Base-by-base conservation (phyloP, 2,888 invertebrate species). In the Meiosimyza platycephala region DNA sequence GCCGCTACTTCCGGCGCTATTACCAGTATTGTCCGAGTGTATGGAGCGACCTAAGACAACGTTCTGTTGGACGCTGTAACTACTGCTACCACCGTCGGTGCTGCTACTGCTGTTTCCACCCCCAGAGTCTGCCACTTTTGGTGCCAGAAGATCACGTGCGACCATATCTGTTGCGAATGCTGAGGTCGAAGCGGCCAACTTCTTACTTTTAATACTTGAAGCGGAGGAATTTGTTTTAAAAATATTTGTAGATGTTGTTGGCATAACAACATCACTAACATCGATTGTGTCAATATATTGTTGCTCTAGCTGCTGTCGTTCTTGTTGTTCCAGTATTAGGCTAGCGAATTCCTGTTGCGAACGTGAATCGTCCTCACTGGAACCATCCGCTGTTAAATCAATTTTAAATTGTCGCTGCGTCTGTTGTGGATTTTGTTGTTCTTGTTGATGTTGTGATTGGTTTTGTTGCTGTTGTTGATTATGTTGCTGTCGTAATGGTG, bases 251-350 rank as follows among this genome's bases (percentile, higher is more conserved):
- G 77, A 67, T 72, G 76, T 76, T 70, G 76, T 77, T 64, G 77
- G 71, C 72, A 72, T 74, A 16, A 66, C 65, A 64, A 51, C 55
- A 64, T 72, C 74, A 16, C 63, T 18, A 64, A 12, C 51, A 64
- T 57, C 65, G 48, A 12, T n/a, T 13, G 28, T 54, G 13, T 57
- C 47, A 28, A 47, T 51, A 59, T 73, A 75, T 64, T 72, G 78
- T 50, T 77, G 76, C 73, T 74, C 73, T 74, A 77, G 76, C 78
- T 77, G 80, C 69, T 75, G 77, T 70, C 72, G 76, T 64, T 72
- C 77, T 47, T 64, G 73, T 48, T 65, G 72, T 51, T 33, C 62
- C n/a, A 68, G 64, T 73, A 67, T 72, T 33, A 50, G 52, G 16
- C 71, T 64, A 40, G 67, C 71, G 54, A 76, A 71, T 51, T 73